Evolutionary conservation across 2,888 invertebrate genomes (phyloP).

Genomic region (Chalcosyrphus nemorum): DNA sequence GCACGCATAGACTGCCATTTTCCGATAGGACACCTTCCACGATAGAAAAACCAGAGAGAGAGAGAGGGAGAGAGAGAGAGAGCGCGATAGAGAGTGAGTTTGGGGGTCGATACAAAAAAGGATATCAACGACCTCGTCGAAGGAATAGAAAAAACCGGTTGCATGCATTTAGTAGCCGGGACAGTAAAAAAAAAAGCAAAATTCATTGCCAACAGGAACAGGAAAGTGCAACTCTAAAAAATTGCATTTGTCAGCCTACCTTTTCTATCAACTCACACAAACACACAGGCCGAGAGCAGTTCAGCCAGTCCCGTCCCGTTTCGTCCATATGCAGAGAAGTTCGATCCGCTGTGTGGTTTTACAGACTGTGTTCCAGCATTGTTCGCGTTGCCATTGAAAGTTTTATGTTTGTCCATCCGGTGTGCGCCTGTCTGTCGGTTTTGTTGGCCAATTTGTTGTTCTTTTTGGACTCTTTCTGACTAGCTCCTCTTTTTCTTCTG

Average conservation of each 20-base stretch:
- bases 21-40: conserved; percentile 42
- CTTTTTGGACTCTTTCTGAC: conserved; percentile 26
- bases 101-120: conserved; percentile 22
- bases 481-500: not conserved
- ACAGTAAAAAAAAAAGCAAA: conserved; percentile 52
- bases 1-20: conserved; percentile 15
- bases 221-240: conserved; percentile 64
- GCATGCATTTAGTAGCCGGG: conserved; percentile 55
- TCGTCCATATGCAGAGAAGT: conserved; percentile 20
- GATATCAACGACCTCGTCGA: conserved; percentile 64
- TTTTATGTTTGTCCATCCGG: conserved; percentile 68
- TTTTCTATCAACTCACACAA: conserved; percentile 7
- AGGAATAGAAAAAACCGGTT: conserved; percentile 42
- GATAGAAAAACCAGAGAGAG: conserved; percentile 1
- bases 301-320: not conserved
- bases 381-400: conserved; percentile 61
- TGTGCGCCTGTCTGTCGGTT: conserved; percentile 62
- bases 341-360: conserved; percentile 27
- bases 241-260: conserved; percentile 55
- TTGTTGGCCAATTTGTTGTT: conserved; percentile 63
- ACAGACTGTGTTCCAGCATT: conserved; percentile 37
- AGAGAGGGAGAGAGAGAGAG: too few species aligned
- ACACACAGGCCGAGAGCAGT: not conserved
- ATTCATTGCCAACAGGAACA: conserved; percentile 59
- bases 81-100: conserved; percentile 46